A percentile compares a stretch with the other conserved stretches of the same genome.
phyloP scores from a whole-genome alignment of 2,113 vertebrate species.

The Triplophysa dalaica region DNA sequence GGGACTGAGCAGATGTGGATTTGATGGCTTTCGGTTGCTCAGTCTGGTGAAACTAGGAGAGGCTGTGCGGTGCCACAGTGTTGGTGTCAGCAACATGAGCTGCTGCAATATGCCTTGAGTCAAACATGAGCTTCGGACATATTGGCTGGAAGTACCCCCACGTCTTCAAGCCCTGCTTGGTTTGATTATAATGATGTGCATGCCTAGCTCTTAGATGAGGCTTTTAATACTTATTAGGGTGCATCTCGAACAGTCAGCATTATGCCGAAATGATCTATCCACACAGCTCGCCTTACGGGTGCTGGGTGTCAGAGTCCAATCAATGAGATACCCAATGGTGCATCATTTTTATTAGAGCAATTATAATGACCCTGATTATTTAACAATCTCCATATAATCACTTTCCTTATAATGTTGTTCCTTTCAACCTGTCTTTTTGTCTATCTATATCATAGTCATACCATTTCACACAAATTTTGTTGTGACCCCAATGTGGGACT shows the following conservation, averaged over 20 bases:
- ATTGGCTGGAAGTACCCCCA: constrained; percentile 1
- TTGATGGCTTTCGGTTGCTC: constrained; percentile 44
- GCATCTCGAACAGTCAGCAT: constrained; percentile 65
- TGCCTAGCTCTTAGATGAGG: constrained; percentile 47
- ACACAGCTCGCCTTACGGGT: not conserved
- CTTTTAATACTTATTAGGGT: constrained; percentile 70
- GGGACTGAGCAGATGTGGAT: constrained; percentile 44
- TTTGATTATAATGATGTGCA: constrained; percentile 14
- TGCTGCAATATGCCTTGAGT: constrained; percentile 35
- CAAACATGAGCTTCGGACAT: constrained; percentile 22
- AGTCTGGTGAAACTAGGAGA: constrained; percentile 40
- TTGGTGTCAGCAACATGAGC: constrained; percentile 38
- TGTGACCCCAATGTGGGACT: constrained; percentile 17
- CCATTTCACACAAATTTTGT: not conserved
- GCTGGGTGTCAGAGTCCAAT: constrained; percentile 12
- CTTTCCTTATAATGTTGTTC: not conserved
- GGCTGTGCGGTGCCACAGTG: constrained; percentile 10
- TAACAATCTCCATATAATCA: no score
- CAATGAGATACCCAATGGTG: not conserved
- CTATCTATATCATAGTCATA: not conserved
- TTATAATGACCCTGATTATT: no score
- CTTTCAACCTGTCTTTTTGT: not conserved
- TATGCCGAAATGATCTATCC: constrained; percentile 22
- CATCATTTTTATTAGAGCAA: no score
- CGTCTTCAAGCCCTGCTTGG: not conserved